Evolutionary conservation across 1,140 invertebrate species (phyloP).

Genomic region (Leucophenga varia): DNA sequence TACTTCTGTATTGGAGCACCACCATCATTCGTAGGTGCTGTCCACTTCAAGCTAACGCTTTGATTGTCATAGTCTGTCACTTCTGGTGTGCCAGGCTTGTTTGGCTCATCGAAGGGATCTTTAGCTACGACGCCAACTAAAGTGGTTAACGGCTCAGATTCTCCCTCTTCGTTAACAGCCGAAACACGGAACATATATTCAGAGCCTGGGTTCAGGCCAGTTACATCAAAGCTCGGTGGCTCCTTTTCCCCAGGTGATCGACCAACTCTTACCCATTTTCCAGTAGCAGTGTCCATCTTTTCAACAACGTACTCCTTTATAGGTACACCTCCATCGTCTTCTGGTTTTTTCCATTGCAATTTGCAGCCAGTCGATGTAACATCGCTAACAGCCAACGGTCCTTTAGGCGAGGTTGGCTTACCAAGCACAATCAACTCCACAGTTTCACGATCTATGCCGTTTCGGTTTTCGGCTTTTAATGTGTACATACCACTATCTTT

Average conservation of each 20-base stretch:
- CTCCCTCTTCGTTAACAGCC: slow-evolving; percentile 94
- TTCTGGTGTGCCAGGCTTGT: slow-evolving; percentile 87
- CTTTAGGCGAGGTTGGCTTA: slow-evolving; percentile 82
- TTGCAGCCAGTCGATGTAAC: slow-evolving; percentile 85
- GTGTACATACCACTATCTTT: slow-evolving; percentile 92
- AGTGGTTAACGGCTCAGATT: slow-evolving; percentile 89
- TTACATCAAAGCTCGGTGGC: slow-evolving; percentile 82
- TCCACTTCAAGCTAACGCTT: slow-evolving; percentile 93
- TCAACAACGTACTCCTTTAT: slow-evolving; percentile 95
- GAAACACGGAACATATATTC: slow-evolving; percentile 96
- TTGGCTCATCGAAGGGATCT: slow-evolving; percentile 91
- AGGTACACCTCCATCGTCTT: slow-evolving; percentile 90
- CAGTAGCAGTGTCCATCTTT: slow-evolving; percentile 87
- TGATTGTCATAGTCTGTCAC: slow-evolving; percentile 92
- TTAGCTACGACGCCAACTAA: slow-evolving; percentile 85
- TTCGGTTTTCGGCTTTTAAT: slow-evolving; percentile 83
- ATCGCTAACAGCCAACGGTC: slow-evolving; percentile 84
- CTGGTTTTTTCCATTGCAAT: slow-evolving; percentile 86
- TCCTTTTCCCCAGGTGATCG: slow-evolving; percentile 68
- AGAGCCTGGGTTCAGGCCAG: slow-evolving; percentile 81
- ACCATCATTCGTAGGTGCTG: slow-evolving; percentile 86
- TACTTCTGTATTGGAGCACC: slow-evolving; percentile 96
- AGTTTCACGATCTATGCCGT: slow-evolving; percentile 85
- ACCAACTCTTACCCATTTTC: slow-evolving; percentile 87
- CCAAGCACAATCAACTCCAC: slow-evolving; percentile 90